Evolutionary conservation across 53 echinoderm and acorn worm species (phyloP), one percentile per base, ranked within the genome.

Genomic region (Stichopus horrens): DNA sequence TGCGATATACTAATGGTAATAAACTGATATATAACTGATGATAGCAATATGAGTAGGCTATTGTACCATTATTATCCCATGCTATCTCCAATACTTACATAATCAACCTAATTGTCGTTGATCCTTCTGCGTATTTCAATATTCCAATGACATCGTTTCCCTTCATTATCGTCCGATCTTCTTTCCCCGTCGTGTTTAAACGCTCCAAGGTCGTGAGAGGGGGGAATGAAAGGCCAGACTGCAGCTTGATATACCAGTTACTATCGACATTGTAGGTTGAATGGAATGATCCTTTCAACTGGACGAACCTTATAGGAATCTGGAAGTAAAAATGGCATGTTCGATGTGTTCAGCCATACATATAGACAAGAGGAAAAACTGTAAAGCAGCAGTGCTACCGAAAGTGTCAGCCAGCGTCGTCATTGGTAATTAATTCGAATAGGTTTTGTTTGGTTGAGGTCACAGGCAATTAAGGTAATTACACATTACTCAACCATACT

Each of bases 31-130:
- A 76, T 4, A 77, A 77, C 77, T 77, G 77, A 77, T 77, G 77
- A 77, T 77, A 77, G 4, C 77, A 77, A 77, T 77, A 77, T 77
- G 10, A 37, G 77, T 77, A 77, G 77, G 77, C 77, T 52, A 77
- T 52, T 77, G 23, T 77, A 9, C 6, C 77, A 77, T 77, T 77
- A 77, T 37, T 77, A 77, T 77, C 51, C 52, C 77, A 77, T 77
- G 77, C 77, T 22, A 77, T 77, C 51, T 8, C 77, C 77, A 23
- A 77, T 77, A 37, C 77, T 77, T 77, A 77, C 77, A 77, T 77
- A 37, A 77, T 77, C 77, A 77, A 77, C 77, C 21, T 22, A 77
- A 77, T 77, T 77, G 77, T 37, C 77, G 23, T 77, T 9, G 77
- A 77, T 77, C 37, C 37, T 2, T 37, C 51, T 77, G 51, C 77